Percentiles rank a stretch among this genome's conserved stretches.
Evolutionary conservation across 2,888 invertebrate species (phyloP).

Genomic region (Melanostoma mellinum): DNA sequence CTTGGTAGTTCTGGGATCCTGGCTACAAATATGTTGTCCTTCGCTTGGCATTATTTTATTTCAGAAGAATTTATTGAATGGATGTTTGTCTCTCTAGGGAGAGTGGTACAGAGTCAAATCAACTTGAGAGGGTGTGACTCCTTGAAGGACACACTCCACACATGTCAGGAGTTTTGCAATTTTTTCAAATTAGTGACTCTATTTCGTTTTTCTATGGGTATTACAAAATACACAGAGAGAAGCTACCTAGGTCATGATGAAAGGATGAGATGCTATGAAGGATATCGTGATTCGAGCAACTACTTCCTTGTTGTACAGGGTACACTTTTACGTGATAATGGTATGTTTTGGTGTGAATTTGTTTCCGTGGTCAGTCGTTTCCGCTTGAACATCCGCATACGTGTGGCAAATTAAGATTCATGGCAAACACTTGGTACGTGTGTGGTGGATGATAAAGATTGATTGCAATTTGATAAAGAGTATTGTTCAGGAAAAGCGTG

Average conservation of each 20-base stretch:
- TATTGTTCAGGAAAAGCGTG: neutral
- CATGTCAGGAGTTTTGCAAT: conserved; percentile 48
- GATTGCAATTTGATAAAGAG: conserved; percentile 40
- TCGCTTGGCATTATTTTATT: conserved; percentile 18
- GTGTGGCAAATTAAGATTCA: conserved; percentile 58
- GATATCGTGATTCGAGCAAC: conserved; percentile 33
- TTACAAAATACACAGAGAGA: conserved; percentile 23
- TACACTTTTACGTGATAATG: conserved; percentile 22
- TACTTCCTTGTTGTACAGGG: conserved; percentile 1
- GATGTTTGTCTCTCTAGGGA: conserved; percentile 11
- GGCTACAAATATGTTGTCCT: conserved; percentile 42
- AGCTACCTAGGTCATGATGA: conserved; percentile 20
- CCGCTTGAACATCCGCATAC: conserved; percentile 41
- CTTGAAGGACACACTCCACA: conserved; percentile 17
- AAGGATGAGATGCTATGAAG: conserved; percentile 28
- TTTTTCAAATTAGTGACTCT: conserved; percentile 58
- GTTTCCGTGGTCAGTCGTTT: conserved; percentile 47
- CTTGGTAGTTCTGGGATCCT: conserved; percentile 13
- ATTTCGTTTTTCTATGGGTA: conserved; percentile 42
- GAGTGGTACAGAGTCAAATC: conserved; percentile 7
- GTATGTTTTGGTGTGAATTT: conserved; percentile 27
- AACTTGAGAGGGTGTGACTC: neutral
- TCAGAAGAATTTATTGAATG: conserved; percentile 44
- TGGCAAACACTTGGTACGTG: conserved; percentile 16
- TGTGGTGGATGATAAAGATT: conserved; percentile 39